Percentiles rank a stretch among this genome's conserved stretches.
Evolutionary conservation across 2,113 vertebrate genomes (phyloP).

Genomic region (Psilopogon haemacephalus): DNA sequence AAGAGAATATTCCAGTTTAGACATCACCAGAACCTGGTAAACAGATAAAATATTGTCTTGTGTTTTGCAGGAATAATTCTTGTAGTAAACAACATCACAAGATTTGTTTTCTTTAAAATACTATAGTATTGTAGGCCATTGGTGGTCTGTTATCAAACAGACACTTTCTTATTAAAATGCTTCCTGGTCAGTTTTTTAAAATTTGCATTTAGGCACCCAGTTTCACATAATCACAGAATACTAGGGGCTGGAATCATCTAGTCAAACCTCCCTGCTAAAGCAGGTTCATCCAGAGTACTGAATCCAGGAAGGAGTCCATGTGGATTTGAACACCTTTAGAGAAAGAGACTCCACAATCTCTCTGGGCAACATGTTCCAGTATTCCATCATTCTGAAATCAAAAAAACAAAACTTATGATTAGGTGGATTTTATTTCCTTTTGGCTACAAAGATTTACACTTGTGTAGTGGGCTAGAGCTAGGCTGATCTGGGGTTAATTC

Average conservation of each 20-base stretch:
- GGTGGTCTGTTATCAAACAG: background rate
- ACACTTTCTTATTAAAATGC: background rate
- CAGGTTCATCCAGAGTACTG: too few relatives aligned
- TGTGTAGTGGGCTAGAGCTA: too few relatives aligned
- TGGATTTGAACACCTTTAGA: too few relatives aligned
- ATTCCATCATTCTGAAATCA: too few relatives aligned
- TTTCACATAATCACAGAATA: background rate
- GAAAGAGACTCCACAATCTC: too few relatives aligned
- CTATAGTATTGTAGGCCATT: background rate
- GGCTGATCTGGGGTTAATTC: too few relatives aligned
- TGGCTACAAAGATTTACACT: background rate
- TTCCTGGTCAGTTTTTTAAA: background rate
- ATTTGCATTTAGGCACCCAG: background rate
- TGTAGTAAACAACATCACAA: background rate
- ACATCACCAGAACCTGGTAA: background rate
- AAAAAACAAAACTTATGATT: too few relatives aligned
- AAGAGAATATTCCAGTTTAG: background rate
- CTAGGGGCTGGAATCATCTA: too few relatives aligned
- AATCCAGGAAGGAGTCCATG: too few relatives aligned
- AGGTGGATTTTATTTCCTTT: background rate
- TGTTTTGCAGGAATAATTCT: background rate
- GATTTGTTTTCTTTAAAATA: background rate
- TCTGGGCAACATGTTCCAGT: too few relatives aligned
- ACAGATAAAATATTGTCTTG: background rate
- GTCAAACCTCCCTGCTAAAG: too few relatives aligned